Evolutionary conservation across 2,113 vertebrate species (phyloP), one percentile per base, ranked within the genome.

Genomic region (Diadophis punctatus): DNA sequence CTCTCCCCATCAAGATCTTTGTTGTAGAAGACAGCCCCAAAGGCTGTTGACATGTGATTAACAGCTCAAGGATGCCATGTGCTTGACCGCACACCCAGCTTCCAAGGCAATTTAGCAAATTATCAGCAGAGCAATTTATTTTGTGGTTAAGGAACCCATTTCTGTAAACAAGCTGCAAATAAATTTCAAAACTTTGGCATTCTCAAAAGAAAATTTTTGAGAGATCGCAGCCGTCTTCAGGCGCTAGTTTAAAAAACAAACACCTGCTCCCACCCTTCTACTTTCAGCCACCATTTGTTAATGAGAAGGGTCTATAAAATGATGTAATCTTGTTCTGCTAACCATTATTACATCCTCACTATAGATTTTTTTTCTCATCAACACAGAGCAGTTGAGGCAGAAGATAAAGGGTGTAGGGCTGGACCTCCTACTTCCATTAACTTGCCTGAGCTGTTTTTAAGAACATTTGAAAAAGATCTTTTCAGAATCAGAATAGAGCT

Each of bases 101-200:
- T 93, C 74, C 0, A 87, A 90, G 96, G 93, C 93, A 96, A 93
- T 94, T 97, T 96, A 96, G 96, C 95, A 97, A 96, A 97, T 96
- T 96, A 96, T 94, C 95, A 95, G 93, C 95, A 91, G 91, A 93
- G 93, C 34, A 84, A 90, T 93, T 63, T 63, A 89, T 96, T 97
- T 92, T 97, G 95, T 95, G 96, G 96, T 95, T 95, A 96, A 95
- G 92, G 92, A 93, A 89, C 84, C n/a, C 58, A 95, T 95, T 96
- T 95, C 91, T 92, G 89, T 94, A 94, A 97, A 96, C 43, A 94
- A 89, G 56, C 88, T 53, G 90, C 89, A 95, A 94, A 96, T 94
- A 93, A 34, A 0, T 0, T 95, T 96, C 89, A 90, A 90, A 74
- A 96, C 43, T 93, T 93, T 95, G 92, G 93, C 94, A 96, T 89